Evolutionary conservation across 2,797 vertebrate genomes (phyloP).

Genomic region (Distichodus sexfasciatus): DNA sequence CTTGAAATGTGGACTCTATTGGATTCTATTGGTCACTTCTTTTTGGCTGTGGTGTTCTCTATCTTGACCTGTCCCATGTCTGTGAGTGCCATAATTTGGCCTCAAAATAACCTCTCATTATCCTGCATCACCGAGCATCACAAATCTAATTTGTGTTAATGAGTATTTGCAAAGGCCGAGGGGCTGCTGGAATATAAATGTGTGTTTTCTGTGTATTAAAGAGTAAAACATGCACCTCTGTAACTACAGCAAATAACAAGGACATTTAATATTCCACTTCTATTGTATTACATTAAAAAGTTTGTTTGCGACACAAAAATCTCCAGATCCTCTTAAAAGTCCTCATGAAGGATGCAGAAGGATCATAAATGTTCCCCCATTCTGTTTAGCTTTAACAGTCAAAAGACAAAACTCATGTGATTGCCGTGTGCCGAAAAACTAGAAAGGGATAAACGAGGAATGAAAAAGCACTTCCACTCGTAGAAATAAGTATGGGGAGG

Average conservation of each 20-base stretch:
- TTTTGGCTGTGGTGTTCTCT: background rate
- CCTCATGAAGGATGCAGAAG: too few species aligned
- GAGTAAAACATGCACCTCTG: background rate
- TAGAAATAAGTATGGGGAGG: too few species aligned
- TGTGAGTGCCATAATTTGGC: background rate
- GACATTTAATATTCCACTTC: background rate
- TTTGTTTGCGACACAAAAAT: too few species aligned
- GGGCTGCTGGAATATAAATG: background rate
- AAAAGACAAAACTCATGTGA: too few species aligned
- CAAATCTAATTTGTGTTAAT: slow-evolving; percentile 6
- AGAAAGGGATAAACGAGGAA: too few species aligned
- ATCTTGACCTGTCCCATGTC: background rate
- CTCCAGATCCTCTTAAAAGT: too few species aligned
- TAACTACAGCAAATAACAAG: background rate
- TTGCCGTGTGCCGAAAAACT: too few species aligned
- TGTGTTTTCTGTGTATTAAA: background rate
- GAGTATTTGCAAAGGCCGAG: background rate
- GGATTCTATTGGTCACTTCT: background rate
- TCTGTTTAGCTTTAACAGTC: too few species aligned
- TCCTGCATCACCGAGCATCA: slow-evolving; percentile 1
- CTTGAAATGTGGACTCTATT: slow-evolving; percentile 51
- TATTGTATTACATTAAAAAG: too few species aligned
- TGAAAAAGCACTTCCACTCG: too few species aligned
- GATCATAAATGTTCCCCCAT: too few species aligned
- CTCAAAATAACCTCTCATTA: slow-evolving; percentile 3